Evolutionary conservation across 2,113 vertebrate genomes (phyloP).

Genomic region (Tricholaema leucomelas): DNA sequence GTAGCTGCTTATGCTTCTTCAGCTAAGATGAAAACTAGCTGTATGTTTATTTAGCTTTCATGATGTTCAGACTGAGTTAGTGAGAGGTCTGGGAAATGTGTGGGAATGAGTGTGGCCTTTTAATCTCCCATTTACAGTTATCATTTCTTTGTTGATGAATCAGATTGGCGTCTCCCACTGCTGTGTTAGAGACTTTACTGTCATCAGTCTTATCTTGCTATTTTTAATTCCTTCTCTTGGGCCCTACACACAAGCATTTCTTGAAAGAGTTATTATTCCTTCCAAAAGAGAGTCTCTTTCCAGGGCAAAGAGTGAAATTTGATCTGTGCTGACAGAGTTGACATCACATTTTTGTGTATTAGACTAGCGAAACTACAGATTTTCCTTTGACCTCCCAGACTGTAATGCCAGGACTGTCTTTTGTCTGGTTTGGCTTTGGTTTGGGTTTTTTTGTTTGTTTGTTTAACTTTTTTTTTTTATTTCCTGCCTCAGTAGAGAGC

Average conservation of each 20-base stretch:
- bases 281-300: background rate
- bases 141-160: conserved; percentile 16
- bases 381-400: background rate
- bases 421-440: no score
- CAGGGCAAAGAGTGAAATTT: background rate
- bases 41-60: background rate
- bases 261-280: background rate
- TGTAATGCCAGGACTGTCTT: background rate
- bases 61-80: background rate
- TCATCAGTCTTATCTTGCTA: background rate
- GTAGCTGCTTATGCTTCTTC: background rate
- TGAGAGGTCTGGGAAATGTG: background rate
- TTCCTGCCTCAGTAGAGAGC: background rate
- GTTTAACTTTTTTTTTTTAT: background rate
- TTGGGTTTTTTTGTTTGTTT: background rate
- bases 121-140: conserved; percentile 2
- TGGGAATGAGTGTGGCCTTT: conserved; percentile 1
- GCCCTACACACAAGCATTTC: background rate
- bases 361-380: background rate
- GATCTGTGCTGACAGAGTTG: background rate
- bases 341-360: background rate
- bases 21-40: background rate
- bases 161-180: background rate
- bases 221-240: background rate
- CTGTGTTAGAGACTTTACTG: background rate